Base-by-base conservation (phyloP, 37 sponge, comb jelly and placozoan genomes). In the Beroe forskalii region DNA sequence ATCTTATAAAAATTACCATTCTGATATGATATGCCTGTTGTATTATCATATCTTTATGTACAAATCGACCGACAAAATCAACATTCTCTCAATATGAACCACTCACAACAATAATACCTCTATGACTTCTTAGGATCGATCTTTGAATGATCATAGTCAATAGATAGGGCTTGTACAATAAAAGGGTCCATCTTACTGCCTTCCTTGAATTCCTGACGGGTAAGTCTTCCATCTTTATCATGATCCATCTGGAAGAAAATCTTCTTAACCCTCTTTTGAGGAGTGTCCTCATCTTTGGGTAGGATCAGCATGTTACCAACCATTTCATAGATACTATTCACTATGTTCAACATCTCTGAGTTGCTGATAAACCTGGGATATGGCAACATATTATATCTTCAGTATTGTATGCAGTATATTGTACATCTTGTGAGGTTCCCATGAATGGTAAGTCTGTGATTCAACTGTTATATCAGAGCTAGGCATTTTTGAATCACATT, bases 261-360 rank as follows among this genome's bases (percentile, higher is more conserved):
- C 62, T 83, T 76, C 63, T 93, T 83, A 12, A 95, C 94, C 62
- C 95, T 93, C 62, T 91, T 93, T 48, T 93, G 92, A 0, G 94
- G 94, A 0, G 94, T 92, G 62, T 94, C 80, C n/a, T 90, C 92
- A 20, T 91, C 91, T 19, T 90, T 91, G 19, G 76, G 44, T 35
- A 62, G 63, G 6, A 62, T 90, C n/a, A 90, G 39, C 90, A 62
- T 62, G 38, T 62, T 90, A 23, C 90, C 90, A 37, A 90, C 90
- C 90, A 90, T 90, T 17, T 62, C 63, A 90, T 90, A 90, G 63
- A 90, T 90, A 62, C 44, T 41, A 0, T 22, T 36, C 90, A 90
- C 90, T 61, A 90, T 62, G 25, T 33, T 62, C 40, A 90, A 36
- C 90, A 90, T 62, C 64, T 90, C 90, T 32, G 40, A 32, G 22